These are phyloP conservation scores for Cebus imitator DNA, from an alignment of 2,113 vertebrate genomes.

Conservation along the genomic window DNA sequence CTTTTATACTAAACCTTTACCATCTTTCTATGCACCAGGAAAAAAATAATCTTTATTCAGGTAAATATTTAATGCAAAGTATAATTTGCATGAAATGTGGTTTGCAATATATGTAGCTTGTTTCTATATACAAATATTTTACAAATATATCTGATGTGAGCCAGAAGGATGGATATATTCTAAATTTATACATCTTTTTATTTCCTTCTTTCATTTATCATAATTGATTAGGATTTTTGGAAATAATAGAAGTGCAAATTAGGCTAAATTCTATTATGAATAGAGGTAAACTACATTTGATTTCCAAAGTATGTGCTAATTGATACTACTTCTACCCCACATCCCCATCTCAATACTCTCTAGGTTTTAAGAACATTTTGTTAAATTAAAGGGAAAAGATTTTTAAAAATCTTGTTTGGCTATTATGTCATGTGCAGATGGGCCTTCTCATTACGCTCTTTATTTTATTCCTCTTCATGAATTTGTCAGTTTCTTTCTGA, in stretches of 20 bases:
- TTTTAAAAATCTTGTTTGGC: constrained; percentile 68
- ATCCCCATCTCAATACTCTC: constrained; percentile 21
- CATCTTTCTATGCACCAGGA: constrained; percentile 29
- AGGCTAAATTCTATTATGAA: constrained; percentile 16
- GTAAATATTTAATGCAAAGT: constrained; percentile 67
- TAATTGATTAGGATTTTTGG: constrained; percentile 36
- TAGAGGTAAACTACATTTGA: constrained; percentile 45
- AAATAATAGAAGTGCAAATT: constrained; percentile 53
- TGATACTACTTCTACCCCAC: neutral
- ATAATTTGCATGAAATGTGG: constrained; percentile 53
- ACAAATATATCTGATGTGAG: constrained; percentile 59
- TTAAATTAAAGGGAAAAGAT: constrained; percentile 66
- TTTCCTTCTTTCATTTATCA: constrained; percentile 15
- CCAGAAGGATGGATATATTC: constrained; percentile 45
- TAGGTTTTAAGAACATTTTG: constrained; percentile 71
- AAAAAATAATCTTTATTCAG: constrained; percentile 54
- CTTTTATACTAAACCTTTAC: constrained; percentile 72
- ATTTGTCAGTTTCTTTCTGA: constrained; percentile 53
- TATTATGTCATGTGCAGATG: constrained; percentile 75
- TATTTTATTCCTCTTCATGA: constrained; percentile 71
- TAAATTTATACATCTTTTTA: constrained; percentile 42
- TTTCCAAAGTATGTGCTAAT: constrained; percentile 42
- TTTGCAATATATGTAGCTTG: constrained; percentile 56
- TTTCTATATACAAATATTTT: constrained; percentile 75
- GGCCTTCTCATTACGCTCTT: constrained; percentile 67